Conservation (phyloP, 1,140 invertebrate genomes). For the Drosophila punjabiensis region DNA sequence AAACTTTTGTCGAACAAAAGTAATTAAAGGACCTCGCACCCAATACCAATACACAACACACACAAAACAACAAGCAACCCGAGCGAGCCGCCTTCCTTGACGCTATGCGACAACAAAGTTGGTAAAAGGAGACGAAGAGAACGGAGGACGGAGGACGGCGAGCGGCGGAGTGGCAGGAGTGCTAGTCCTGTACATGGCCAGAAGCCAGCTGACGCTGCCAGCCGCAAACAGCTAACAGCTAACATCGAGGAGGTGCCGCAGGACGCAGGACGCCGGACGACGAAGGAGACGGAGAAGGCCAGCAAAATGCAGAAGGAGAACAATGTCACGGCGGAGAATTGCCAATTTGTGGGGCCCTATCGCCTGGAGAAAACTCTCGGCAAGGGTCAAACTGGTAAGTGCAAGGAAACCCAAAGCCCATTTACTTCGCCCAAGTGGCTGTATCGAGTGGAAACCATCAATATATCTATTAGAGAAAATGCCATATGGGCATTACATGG, state of each 20-base stretch:
- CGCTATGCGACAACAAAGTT: conserved; percentile 71
- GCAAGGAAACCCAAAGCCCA: conserved; percentile 19
- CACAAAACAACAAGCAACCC: not conserved
- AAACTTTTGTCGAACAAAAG: conserved; percentile 74
- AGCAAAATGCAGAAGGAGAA: conserved; percentile 86
- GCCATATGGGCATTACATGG: conserved; percentile 2
- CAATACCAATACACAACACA: conserved; percentile 29
- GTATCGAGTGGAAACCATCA: conserved; percentile 17
- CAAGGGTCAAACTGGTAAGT: conserved; percentile 99
- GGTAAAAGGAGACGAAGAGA: conserved; percentile 34
- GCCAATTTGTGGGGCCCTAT: conserved; percentile 99
- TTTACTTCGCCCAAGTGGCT: conserved; percentile 11
- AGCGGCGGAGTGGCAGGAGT: conserved; percentile 21
- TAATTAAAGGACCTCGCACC: conserved; percentile 64
- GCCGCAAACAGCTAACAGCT: conserved; percentile 66
- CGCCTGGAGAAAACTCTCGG: conserved; percentile 99
- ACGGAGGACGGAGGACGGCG: conserved; percentile 10
- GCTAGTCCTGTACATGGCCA: conserved; percentile 64
- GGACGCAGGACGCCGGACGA: conserved; percentile 19
- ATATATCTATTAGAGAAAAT: conserved; percentile 22
- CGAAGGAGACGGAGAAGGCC: conserved; percentile 38
- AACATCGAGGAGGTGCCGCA: conserved; percentile 38
- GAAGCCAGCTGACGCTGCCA: conserved; percentile 59
- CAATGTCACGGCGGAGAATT: conserved; percentile 89
- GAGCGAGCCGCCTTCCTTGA: conserved; percentile 38